Evolutionary conservation across 2,888 invertebrate genomes (phyloP).

Genomic region (Hyppa rectilinea): DNA sequence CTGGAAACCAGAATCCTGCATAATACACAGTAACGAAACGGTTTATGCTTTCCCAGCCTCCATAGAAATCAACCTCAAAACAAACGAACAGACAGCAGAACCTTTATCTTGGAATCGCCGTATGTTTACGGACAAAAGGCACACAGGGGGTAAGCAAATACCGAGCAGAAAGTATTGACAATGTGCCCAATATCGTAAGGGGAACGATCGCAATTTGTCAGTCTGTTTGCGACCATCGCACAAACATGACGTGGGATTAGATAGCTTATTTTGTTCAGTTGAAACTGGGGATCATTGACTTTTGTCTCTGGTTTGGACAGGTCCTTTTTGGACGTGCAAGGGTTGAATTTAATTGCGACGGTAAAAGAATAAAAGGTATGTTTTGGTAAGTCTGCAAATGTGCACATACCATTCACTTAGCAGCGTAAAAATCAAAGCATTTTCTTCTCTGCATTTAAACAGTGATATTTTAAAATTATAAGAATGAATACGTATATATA

Average conservation of each 20-base stretch:
- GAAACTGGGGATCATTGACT: slow-evolving; percentile 27
- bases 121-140: slow-evolving; percentile 58
- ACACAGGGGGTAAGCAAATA: slow-evolving; percentile 59
- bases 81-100: slow-evolving; percentile 33
- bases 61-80: slow-evolving; percentile 20
- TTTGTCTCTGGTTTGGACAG: slow-evolving; percentile 3
- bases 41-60: not conserved
- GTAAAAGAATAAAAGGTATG: not conserved
- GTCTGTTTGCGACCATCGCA: slow-evolving; percentile 54
- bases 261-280: slow-evolving; percentile 41
- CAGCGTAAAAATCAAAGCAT: not conserved
- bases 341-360: not conserved
- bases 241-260: slow-evolving; percentile 58
- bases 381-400: not conserved
- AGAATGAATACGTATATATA: not conserved
- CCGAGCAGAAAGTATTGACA: slow-evolving; percentile 55
- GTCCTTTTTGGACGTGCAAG: not conserved
- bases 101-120: slow-evolving; percentile 33
- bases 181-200: slow-evolving; percentile 63
- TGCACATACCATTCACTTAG: not conserved
- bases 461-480: not conserved
- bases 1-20: not conserved
- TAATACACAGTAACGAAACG: not conserved
- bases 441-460: not conserved
- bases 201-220: slow-evolving; percentile 58